A percentile compares a stretch with the other conserved stretches of the same genome.
Conservation (phyloP, 2,888 invertebrate genomes). For the Phytoseiulus persimilis region DNA sequence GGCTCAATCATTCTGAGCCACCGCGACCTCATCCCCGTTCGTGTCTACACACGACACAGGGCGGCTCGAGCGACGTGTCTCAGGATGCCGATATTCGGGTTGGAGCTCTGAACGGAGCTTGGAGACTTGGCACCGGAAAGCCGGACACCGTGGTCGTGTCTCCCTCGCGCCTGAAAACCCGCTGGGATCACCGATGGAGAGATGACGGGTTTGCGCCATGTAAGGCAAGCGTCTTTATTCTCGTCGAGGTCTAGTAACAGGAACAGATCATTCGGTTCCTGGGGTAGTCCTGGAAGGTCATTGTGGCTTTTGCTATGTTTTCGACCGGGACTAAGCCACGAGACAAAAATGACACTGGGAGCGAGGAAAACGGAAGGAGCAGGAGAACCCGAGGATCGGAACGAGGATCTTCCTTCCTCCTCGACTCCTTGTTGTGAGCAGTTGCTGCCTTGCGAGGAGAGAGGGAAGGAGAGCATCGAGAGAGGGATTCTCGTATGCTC, state of each 20-base stretch:
- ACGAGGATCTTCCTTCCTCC: background rate
- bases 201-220: no score
- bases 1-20: background rate
- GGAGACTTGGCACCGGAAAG: no score
- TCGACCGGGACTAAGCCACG: background rate
- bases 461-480: slow-evolving; percentile 19
- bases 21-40: background rate
- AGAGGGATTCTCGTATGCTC: background rate
- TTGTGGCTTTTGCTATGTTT: no score
- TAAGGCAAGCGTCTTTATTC: no score
- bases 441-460: background rate
- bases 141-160: no score
- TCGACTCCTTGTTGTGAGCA: background rate
- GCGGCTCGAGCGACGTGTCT: background rate
- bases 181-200: no score
- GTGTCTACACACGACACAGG: background rate
- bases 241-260: no score
- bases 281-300: no score
- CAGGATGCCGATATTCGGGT: no score
- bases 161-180: no score
- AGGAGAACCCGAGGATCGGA: background rate
- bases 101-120: no score
- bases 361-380: background rate
- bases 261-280: no score
- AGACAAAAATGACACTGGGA: background rate